phyloP scores from a whole-genome alignment of 2,113 vertebrate species.

The Strigops habroptila region DNA sequence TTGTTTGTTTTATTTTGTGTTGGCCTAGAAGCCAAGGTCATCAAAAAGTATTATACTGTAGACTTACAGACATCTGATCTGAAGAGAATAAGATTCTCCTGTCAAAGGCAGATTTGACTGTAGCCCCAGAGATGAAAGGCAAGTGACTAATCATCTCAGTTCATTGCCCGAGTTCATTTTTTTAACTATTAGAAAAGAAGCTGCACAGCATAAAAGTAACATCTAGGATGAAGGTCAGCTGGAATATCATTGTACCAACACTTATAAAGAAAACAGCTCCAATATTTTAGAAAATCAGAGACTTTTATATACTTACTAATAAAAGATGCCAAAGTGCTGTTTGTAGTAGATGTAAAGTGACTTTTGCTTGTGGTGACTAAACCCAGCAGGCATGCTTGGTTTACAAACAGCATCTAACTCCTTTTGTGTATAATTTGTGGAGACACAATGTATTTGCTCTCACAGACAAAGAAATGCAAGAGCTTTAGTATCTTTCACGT shows the following conservation, averaged over 20 bases:
- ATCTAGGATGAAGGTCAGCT: conserved; percentile 49
- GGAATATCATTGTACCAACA: conserved; percentile 46
- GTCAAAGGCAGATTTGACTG: neutral
- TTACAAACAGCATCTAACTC: conserved; percentile 23
- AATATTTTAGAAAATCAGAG: conserved; percentile 58
- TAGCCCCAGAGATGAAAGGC: conserved; percentile 12
- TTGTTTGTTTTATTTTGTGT: neutral
- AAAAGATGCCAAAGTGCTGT: conserved; percentile 49
- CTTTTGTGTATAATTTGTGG: neutral
- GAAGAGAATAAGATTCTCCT: neutral
- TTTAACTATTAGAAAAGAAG: conserved; percentile 19
- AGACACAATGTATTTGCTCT: conserved; percentile 14
- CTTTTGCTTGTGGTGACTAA: conserved; percentile 62
- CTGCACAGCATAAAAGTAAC: conserved; percentile 19
- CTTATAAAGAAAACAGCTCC: conserved; percentile 25
- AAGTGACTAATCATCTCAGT: conserved; percentile 23
- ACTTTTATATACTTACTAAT: conserved; percentile 46
- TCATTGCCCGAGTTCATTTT: neutral
- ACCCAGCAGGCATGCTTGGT: conserved; percentile 43
- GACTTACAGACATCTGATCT: neutral
- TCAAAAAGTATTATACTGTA: neutral
- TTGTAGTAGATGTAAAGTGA: conserved; percentile 49
- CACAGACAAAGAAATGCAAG: neutral
- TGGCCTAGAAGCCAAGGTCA: neutral
- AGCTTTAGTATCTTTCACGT: neutral